phyloP scores from a whole-genome alignment of 2,888 invertebrate species.

The Serrognathus titanus region DNA sequence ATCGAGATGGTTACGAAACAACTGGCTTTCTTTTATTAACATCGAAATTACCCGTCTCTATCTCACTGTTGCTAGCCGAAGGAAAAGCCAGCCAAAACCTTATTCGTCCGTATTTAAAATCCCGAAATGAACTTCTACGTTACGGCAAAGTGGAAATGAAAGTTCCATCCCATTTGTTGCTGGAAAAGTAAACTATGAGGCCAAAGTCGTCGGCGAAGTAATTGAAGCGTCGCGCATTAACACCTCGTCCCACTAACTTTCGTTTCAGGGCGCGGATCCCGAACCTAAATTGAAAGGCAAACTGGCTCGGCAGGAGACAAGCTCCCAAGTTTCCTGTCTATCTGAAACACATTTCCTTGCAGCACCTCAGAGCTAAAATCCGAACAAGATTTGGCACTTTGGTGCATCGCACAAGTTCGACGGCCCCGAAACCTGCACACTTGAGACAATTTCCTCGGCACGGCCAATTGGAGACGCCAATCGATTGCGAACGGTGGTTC shows the following conservation, averaged over 20 bases:
- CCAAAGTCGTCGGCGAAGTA: no score
- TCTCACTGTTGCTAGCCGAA: no score
- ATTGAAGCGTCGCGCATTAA: no score
- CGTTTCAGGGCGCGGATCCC: background rate
- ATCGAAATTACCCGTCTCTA: no score
- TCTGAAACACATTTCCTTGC: constrained; percentile 21
- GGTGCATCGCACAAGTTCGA: constrained; percentile 18
- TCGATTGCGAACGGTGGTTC: background rate
- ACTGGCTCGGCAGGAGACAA: constrained; percentile 15
- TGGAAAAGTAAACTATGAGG: no score
- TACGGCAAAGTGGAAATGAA: no score
- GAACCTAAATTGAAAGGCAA: constrained; percentile 15
- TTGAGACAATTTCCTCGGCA: constrained; percentile 10
- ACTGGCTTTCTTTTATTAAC: constrained; percentile 2
- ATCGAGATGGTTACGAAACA: no score
- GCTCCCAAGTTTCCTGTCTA: constrained; percentile 17
- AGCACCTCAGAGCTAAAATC: constrained; percentile 16
- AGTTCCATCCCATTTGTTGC: no score
- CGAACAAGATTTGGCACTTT: constrained; percentile 31
- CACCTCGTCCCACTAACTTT: background rate
- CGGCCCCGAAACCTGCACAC: constrained; percentile 20
- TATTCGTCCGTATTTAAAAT: no score
- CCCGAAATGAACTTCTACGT: no score
- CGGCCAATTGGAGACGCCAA: constrained; percentile 8
- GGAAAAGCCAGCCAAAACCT: no score